A percentile compares a stretch with the other conserved stretches of the same genome.
These are phyloP conservation scores for Pantherophis guttatus DNA, from an alignment of 2,113 vertebrate genomes.

Conservation along the genomic window DNA sequence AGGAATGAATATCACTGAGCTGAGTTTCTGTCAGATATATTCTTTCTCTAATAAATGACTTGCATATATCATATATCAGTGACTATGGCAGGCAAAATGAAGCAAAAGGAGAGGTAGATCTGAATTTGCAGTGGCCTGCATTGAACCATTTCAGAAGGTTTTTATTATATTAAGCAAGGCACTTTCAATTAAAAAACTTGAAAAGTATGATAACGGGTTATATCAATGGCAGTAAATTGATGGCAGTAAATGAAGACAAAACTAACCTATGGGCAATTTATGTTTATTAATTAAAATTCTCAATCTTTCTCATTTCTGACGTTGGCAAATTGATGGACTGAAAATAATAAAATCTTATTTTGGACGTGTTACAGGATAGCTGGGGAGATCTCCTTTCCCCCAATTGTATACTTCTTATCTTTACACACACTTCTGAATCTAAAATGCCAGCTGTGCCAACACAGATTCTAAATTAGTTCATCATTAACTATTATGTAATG, in stretches of 20 bases:
- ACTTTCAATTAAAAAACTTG: background rate
- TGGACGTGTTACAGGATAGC: background rate
- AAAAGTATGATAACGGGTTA: background rate
- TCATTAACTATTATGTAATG: background rate
- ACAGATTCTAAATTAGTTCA: background rate
- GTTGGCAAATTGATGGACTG: background rate
- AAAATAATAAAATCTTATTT: conserved; percentile 1
- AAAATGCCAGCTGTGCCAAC: background rate
- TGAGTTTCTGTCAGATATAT: background rate
- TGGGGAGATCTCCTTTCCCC: background rate
- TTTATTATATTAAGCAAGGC: background rate
- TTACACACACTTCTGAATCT: background rate
- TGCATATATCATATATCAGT: too few relatives aligned
- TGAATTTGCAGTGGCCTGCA: background rate
- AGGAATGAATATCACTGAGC: background rate
- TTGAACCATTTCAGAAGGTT: background rate
- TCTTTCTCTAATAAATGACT: background rate
- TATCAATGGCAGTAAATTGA: conserved; percentile 4
- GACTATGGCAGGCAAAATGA: background rate
- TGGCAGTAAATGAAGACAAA: background rate
- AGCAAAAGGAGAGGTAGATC: too few relatives aligned
- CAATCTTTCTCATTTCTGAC: background rate
- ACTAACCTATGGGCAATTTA: conserved; percentile 1
- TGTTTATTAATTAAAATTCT: conserved; percentile 22
- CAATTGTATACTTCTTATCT: background rate